A percentile compares a stretch with the other conserved stretches of the same genome.
Conservation (phyloP, 2,797 vertebrate species). For the Neomorphus geoffroyi region DNA sequence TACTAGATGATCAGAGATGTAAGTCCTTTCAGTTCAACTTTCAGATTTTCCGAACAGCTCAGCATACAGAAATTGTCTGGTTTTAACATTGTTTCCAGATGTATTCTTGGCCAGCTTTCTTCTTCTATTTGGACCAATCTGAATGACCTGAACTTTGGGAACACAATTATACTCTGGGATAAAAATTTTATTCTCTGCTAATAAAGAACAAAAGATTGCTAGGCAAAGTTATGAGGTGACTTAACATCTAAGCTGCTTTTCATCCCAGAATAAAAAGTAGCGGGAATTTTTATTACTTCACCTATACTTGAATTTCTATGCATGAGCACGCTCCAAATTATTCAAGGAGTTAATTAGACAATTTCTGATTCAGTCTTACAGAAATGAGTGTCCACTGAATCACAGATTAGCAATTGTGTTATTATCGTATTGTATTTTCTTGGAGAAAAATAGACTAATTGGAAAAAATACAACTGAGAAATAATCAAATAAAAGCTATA, state of each 20-base stretch:
- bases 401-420: not conserved
- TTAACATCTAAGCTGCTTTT: not conserved
- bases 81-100: conserved; percentile 67
- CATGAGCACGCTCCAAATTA: not conserved
- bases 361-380: not conserved
- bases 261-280: not conserved
- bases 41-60: not conserved
- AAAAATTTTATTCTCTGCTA: conserved; percentile 35
- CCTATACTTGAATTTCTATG: not conserved
- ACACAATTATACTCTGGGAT: not conserved
- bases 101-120: conserved; percentile 41
- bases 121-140: conserved; percentile 44
- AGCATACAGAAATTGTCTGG: conserved; percentile 2
- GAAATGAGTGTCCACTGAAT: not conserved
- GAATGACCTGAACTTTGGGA: conserved; percentile 35
- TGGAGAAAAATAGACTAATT: not conserved
- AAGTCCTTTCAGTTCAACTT: conserved; percentile 5
- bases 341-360: not conserved
- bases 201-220: conserved; percentile 29
- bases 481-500: conserved; percentile 9
- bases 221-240: not conserved
- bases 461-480: not conserved
- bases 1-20: not conserved
- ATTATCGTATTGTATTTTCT: not conserved
- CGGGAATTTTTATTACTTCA: not conserved